Base-by-base conservation (phyloP, 2,888 invertebrate genomes). In the Chirona hameri region DNA sequence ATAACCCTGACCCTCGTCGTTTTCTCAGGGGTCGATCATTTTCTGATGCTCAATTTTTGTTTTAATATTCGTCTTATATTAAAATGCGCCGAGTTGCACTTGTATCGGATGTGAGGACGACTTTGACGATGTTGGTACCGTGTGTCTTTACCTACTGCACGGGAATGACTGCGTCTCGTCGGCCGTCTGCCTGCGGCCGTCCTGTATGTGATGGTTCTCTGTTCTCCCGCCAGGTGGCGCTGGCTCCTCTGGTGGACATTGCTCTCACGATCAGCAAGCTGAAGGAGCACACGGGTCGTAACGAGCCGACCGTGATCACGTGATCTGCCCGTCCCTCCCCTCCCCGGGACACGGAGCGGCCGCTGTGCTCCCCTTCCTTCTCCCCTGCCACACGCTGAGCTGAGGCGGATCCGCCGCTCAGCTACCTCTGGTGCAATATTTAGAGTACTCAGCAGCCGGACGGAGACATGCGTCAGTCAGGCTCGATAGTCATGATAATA, bases 261-360 rank as follows among this genome's bases (percentile, higher is more conserved):
- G 98, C 97, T 0, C 89, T 99, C 83, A 90, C 94, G 86, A 90
- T 99, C 76, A 94, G 97, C 0, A 91, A 94, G 87, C 91, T 99
- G 83, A 90, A 91, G 85, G 91, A 93, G 86, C 93, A 93, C 88
- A 98, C 98, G 4, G 97, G 97, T 12, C 92, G 98, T 81, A 92
- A 93, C 85, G 92, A 92, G 39, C 99, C 99, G 83, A 99, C 98
- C 81, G 99, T 99, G 85, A 98, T 99, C 88, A 99, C 99, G 87
- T 96, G 79, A 27, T 27, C 24, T 24, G 65, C 65, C 57, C 57
- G 3, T 18, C 57, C 14, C 57, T 12, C 57, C 57, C 57, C 57
- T 57, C 18, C 21, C 57, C 21, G 14, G 57, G 57, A 15, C 57
- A 57, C 14, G 4, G 9, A 48, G 9, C 12, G 48, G 9, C 12